Percentiles rank a stretch among this genome's conserved stretches.
These are phyloP conservation scores for Paramormyrops kingsleyae DNA, from an alignment of 2,113 vertebrate genomes.

Conservation along the genomic window DNA sequence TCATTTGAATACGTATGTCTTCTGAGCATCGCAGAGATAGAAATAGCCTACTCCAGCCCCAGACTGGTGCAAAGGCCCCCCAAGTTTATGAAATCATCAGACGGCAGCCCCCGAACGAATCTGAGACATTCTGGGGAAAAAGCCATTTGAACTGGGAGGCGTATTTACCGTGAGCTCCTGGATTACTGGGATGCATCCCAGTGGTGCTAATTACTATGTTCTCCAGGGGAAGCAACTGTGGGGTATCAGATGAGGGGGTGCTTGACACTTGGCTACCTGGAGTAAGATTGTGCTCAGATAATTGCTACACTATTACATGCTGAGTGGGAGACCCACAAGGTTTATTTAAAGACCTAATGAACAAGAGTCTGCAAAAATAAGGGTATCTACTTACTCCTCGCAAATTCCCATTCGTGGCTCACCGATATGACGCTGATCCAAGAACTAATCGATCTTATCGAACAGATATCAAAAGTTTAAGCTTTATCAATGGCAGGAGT, in stretches of 20 bases:
- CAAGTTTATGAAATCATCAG: constrained; percentile 26
- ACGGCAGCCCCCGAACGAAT: constrained; percentile 46
- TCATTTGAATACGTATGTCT: background rate
- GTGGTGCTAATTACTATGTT: constrained; percentile 67
- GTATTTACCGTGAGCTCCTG: constrained; percentile 49
- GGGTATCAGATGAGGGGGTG: constrained; percentile 46
- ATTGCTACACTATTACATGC: constrained; percentile 55
- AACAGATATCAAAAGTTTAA: background rate
- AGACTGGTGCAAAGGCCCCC: constrained; percentile 6
- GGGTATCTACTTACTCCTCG: background rate
- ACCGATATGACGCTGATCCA: background rate
- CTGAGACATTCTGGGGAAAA: constrained; percentile 35
- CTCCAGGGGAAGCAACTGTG: constrained; percentile 39
- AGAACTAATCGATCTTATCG: background rate
- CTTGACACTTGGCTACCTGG: constrained; percentile 64
- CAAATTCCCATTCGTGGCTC: background rate
- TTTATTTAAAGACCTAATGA: constrained; percentile 45
- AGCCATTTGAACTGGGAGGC: constrained; percentile 33
- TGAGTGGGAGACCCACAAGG: constrained; percentile 48
- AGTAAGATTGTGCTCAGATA: constrained; percentile 52
- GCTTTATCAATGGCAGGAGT: background rate
- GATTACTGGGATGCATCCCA: constrained; percentile 60
- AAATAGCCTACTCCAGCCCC: background rate
- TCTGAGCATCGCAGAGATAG: background rate
- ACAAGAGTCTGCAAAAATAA: constrained; percentile 53